Evolutionary conservation across 2,888 invertebrate species (phyloP), one percentile per base, ranked within the genome.

Genomic region (Harpalus rubripes): DNA sequence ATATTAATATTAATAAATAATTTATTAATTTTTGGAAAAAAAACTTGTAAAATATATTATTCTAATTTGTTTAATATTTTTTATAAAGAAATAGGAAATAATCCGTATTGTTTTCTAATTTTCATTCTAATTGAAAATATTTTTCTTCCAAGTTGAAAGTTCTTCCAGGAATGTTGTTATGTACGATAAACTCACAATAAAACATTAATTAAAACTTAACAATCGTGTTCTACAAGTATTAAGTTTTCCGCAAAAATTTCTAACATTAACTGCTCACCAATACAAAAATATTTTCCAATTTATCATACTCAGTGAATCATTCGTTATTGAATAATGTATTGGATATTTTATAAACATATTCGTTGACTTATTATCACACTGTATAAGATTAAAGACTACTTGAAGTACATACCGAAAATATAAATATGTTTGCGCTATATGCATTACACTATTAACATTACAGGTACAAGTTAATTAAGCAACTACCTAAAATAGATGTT

Each of bases 151-250:
- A 52, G 44, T 63, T 72, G 41, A 72, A 41, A 41, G 68, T 72
- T 41, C 68, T 16, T 32, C 22, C 12, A 22, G 12, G 65, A 65
- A 65, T 61, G 18, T 18, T 18, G 16, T 61, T 61, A 18, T 18
- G 15, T 18, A 61, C 59, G 18, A 61, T 61, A 72, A 72, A 39
- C 68, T 72, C 68, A 72, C 68, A 41, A 72, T 72, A 72, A 72
- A 72, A 72, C 18, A 72, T 72, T 72, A 39, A 72, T 72, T 72
- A 72, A 32, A 65, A 39, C 16, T 72, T 72, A 39, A 72, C 44
- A 52, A 52, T 52, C 12, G 5, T 52, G 44, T 52, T 52, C 12
- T 52, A 72, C 15, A 72, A 72, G 39, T 41, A 72, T 39, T 32
- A 41, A 41, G 3, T 39, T 72, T 72, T 72, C 68, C 68, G 16